These are phyloP conservation scores for fruit fly (Drosophila melanogaster) DNA, from an alignment of 1,140 invertebrate species.

Conservation along the genomic window Release_6_plus_ISO1_MT NT_033777.3:23302501-23303000, in stretches of 20 bases:
- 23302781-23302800: constrained; percentile 73
- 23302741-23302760: constrained; percentile 49
- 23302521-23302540: constrained; percentile 42
- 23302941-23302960: constrained; percentile 51
- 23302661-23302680: constrained; percentile 56
- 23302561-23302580: neutral
- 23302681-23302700: constrained; percentile 20
- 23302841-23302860: constrained; percentile 23
- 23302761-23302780: constrained; percentile 79
- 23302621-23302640: constrained; percentile 83
- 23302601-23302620: constrained; percentile 82
- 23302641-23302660: constrained; percentile 82
- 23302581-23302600: constrained; percentile 27
- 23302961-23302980: constrained; percentile 82
- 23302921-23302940: constrained; percentile 38
- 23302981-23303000: constrained; percentile 34
- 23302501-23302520: constrained; percentile 4
- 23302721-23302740: constrained; percentile 47
- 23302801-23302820: constrained; percentile 81
- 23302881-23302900: constrained; percentile 71
- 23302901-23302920: constrained; percentile 18
- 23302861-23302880: constrained; percentile 53
- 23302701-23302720: constrained; percentile 9
- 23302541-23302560: constrained; percentile 15
- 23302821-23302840: constrained; percentile 27